Conservation (phyloP, 2,797 vertebrate genomes). For the Eulemur rubriventer region DNA sequence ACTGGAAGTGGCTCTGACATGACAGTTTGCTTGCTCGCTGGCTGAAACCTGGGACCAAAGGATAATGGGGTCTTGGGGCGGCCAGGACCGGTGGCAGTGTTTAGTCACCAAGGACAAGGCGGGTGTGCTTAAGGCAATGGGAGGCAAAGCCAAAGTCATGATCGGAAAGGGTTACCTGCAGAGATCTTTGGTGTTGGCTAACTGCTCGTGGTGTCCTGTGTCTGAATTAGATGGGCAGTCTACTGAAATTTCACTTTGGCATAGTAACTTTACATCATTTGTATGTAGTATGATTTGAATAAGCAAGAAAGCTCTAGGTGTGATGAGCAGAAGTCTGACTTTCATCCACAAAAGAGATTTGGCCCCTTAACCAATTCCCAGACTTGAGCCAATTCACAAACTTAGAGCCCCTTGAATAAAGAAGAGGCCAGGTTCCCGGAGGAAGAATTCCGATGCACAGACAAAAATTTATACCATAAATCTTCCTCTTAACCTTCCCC, state of each 20-base stretch:
- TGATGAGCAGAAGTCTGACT: neutral
- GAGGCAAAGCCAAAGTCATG: neutral
- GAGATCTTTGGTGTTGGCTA: neutral
- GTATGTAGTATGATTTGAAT: neutral
- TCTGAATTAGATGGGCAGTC: neutral
- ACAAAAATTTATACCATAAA: neutral
- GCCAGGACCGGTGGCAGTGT: neutral
- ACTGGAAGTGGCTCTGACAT: neutral
- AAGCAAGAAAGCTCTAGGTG: neutral
- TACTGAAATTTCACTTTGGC: neutral
- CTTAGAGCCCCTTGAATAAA: neutral
- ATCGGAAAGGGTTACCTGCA: neutral
- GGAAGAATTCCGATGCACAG: neutral
- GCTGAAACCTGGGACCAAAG: neutral
- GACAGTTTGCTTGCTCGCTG: neutral
- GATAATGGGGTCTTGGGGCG: neutral
- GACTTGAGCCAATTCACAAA: neutral
- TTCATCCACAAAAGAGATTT: neutral
- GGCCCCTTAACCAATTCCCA: neutral
- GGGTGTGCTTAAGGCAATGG: neutral
- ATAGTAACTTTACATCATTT: neutral
- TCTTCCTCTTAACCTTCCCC: neutral
- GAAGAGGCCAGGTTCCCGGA: neutral
- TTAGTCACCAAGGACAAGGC: neutral
- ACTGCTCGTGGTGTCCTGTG: neutral